A percentile compares a stretch with the other conserved stretches of the same genome.
Evolutionary conservation across 2,113 vertebrate genomes (phyloP).

Genomic region (Panthera uncia): DNA sequence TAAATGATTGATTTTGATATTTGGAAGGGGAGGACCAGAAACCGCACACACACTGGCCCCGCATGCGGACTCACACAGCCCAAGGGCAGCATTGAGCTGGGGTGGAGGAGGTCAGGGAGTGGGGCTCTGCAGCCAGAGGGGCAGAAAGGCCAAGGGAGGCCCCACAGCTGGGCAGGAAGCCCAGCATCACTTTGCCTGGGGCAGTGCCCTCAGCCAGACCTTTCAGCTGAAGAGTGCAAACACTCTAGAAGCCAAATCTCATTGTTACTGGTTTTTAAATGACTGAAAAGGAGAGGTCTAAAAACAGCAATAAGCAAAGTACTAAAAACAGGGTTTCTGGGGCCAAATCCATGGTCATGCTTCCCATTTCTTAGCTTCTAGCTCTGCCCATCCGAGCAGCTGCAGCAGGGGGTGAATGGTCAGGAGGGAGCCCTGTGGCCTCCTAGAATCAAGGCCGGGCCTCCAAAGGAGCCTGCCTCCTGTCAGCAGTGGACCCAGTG

Average conservation of each 20-base stretch:
- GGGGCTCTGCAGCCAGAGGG: background rate
- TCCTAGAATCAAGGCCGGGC: background rate
- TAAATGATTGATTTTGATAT: background rate
- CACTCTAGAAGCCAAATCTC: background rate
- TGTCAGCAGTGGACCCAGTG: background rate
- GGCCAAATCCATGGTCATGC: background rate
- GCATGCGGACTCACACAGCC: background rate
- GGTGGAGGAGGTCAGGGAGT: rapidly evolving
- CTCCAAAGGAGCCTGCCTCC: background rate
- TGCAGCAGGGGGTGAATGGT: rapidly evolving
- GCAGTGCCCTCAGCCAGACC: background rate
- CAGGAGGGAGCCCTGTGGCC: background rate
- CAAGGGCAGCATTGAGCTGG: background rate
- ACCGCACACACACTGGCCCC: background rate
- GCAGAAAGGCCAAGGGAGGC: background rate
- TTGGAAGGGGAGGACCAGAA: background rate
- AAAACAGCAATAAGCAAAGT: background rate
- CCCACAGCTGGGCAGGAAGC: background rate
- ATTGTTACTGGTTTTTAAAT: background rate
- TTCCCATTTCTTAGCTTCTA: background rate
- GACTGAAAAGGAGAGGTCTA: background rate
- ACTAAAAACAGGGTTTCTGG: background rate
- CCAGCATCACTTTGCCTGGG: background rate
- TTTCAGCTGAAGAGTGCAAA: background rate
- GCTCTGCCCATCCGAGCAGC: background rate